Conservation (phyloP, 1,140 invertebrate species). For the Oryctes rhinoceros region DNA sequence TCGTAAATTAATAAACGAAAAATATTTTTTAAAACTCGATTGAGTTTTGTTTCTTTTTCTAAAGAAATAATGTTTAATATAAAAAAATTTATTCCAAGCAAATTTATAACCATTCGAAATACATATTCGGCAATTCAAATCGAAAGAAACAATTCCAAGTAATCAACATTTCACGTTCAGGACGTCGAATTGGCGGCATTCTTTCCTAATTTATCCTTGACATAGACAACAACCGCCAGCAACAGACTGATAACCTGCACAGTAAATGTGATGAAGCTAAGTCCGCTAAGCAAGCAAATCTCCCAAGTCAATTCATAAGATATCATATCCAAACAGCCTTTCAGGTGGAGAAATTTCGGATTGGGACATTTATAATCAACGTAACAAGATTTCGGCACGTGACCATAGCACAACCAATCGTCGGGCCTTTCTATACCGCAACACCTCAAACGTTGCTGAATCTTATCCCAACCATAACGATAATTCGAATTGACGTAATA, state of each 20-base stretch:
- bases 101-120: neutral
- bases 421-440: constrained; percentile 31
- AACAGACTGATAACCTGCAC: constrained; percentile 29
- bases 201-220: constrained; percentile 31
- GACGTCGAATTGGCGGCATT: neutral
- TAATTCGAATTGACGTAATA: constrained; percentile 15
- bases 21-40: neutral
- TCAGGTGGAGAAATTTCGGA: neutral
- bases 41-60: neutral
- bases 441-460: constrained; percentile 37
- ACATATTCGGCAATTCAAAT: neutral
- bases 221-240: constrained; percentile 13
- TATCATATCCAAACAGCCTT: constrained; percentile 29
- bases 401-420: constrained; percentile 20
- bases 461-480: constrained; percentile 12
- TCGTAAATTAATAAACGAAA: constrained; percentile 39
- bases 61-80: neutral
- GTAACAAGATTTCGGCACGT: constrained; percentile 30
- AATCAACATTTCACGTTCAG: neutral
- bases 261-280: constrained; percentile 24
- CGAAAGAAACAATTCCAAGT: neutral
- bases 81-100: neutral
- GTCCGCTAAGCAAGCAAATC: constrained; percentile 32
- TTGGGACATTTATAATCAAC: constrained; percentile 8
- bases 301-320: constrained; percentile 39